Evolutionary conservation across 1,140 invertebrate genomes (phyloP).

Genomic region (Scaptomyza graminum): DNA sequence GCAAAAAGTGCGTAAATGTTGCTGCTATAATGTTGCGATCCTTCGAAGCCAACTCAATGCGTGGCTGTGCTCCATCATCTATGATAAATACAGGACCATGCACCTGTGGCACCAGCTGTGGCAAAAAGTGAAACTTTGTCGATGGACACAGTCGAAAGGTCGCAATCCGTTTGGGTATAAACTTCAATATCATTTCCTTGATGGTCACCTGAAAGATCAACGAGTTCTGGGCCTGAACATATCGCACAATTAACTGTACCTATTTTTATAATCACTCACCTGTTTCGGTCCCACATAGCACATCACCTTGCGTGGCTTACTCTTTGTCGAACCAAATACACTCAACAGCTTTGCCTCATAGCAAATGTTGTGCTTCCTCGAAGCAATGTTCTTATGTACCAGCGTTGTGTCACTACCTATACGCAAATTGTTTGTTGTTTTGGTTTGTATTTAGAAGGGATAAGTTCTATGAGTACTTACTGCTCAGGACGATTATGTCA

Average conservation of each 20-base stretch:
- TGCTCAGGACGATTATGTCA: slow-evolving; percentile 94
- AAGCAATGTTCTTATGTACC: slow-evolving; percentile 94
- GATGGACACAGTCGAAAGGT: slow-evolving; percentile 97
- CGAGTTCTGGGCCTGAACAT: slow-evolving; percentile 78
- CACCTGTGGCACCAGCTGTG: slow-evolving; percentile 84
- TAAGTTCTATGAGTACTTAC: slow-evolving; percentile 85
- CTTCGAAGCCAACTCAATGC: slow-evolving; percentile 91
- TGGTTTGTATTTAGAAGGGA: no score
- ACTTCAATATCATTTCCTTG: slow-evolving; percentile 95
- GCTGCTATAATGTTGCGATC: slow-evolving; percentile 96
- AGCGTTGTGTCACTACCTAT: slow-evolving; percentile 90
- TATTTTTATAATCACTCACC: slow-evolving; percentile 71
- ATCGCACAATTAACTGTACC: slow-evolving; percentile 33
- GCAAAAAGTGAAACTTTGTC: slow-evolving; percentile 90
- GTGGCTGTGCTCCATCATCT: slow-evolving; percentile 95
- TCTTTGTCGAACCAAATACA: slow-evolving; percentile 86
- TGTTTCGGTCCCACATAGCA: slow-evolving; percentile 94
- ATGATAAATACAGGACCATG: slow-evolving; percentile 88
- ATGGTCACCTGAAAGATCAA: slow-evolving; percentile 90
- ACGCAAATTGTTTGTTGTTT: background rate
- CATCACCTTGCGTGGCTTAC: slow-evolving; percentile 93
- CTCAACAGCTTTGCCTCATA: slow-evolving; percentile 93
- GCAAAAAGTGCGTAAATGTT: slow-evolving; percentile 94
- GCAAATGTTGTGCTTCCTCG: slow-evolving; percentile 92
- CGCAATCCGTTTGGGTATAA: slow-evolving; percentile 95